phyloP scores from a whole-genome alignment of 2,113 vertebrate genomes.

The Cyprinodon brontotheroides region DNA sequence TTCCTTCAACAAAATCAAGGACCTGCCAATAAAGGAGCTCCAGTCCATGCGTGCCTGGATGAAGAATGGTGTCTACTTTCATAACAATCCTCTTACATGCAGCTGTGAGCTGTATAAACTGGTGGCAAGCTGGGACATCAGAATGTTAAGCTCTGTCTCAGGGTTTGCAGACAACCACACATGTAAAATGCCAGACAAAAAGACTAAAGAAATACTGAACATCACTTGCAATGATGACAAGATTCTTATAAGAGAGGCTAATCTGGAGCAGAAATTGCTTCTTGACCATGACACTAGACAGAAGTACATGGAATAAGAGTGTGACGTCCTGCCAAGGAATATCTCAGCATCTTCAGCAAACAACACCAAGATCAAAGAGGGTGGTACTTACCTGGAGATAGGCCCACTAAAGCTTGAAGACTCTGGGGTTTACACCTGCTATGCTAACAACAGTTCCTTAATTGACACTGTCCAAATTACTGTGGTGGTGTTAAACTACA shows the following conservation, averaged over 20 bases:
- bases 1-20: conserved; percentile 89
- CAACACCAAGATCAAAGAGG: conserved; percentile 66
- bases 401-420: conserved; percentile 81
- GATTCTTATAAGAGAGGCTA: conserved; percentile 79
- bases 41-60: conserved; percentile 88
- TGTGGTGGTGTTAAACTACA: conserved; percentile 89
- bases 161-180: conserved; percentile 87
- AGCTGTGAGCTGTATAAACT: conserved; percentile 87
- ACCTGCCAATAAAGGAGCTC: conserved; percentile 81
- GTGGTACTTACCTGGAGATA: conserved; percentile 83
- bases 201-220: conserved; percentile 61
- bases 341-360: conserved; percentile 72
- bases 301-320: conserved; percentile 79
- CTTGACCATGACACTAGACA: conserved; percentile 89
- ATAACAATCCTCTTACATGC: conserved; percentile 88
- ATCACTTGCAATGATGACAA: conserved; percentile 91
- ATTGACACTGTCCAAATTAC: conserved; percentile 93
- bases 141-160: conserved; percentile 83
- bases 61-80: conserved; percentile 91
- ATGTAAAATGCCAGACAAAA: conserved; percentile 68
- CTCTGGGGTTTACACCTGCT: conserved; percentile 89
- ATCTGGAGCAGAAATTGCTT: conserved; percentile 83
- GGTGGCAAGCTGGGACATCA: conserved; percentile 83
- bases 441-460: conserved; percentile 84
- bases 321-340: conserved; percentile 83